Base-by-base conservation (phyloP, 2,797 vertebrate genomes). In the Nasua narica region DNA sequence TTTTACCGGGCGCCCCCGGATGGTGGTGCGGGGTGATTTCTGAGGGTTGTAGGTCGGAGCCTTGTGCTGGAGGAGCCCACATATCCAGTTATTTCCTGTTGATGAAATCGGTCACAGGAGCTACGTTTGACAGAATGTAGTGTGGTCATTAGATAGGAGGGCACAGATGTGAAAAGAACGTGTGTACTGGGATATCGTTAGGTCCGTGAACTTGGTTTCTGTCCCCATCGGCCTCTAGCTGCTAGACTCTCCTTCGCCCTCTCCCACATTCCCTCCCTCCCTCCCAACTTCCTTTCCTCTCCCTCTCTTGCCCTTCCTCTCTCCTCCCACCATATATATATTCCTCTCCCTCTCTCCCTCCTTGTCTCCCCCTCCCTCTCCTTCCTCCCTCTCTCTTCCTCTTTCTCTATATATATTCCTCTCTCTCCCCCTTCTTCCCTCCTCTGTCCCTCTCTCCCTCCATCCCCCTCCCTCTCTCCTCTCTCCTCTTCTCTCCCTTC, bases 211-310 rank as follows among this genome's bases (percentile, higher is more conserved):
- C 35, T 48, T 74, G 62, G 52, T 32, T 15, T 46, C 14, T 23
- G 35, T 70, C 56, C 27, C 8, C 13, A 54, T 25, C 54, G 35
- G 43, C 19, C 10, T 52, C 16, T 58, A 35, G 29, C 35, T 56
- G 50, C 35, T 54, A 25, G 19, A 32, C 46, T 62, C 27, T 46
- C 25, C 29, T 10, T 58, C 15, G 18, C 40, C 37, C 14, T 25
- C 12, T 23, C 23, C 0, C 1, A 32, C 0, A 7, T 13, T 43
- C 0, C 43, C 7, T 50, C n/a, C 65, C 10, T 50, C 27, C 13
- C 58, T 29, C 58, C 27, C 27, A 5, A 5, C 25, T 10, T 12
- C 32, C 6, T n/a, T 25, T 35, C 8, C 21, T 9, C 23, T 43
- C 0, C 35, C 7, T 50, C 32, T 48, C 13, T 40, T 3, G 2